phyloP scores from a whole-genome alignment of 2,888 invertebrate genomes.

The Eupelmus urozonus region DNA sequence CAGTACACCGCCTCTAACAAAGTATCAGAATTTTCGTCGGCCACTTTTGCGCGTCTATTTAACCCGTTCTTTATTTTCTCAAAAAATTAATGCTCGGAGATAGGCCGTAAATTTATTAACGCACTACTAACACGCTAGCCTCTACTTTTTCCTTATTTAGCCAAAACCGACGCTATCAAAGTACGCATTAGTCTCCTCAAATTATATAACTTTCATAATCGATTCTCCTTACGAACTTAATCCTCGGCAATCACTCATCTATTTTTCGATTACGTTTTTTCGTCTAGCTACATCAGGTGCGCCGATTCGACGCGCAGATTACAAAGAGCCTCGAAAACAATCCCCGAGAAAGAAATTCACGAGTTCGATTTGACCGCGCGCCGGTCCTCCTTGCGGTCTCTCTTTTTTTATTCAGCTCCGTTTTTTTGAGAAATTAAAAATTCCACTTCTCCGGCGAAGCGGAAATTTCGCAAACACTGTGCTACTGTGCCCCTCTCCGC shows the following conservation, averaged over 20 bases:
- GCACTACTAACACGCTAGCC: too few relatives aligned
- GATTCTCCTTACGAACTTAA: too few relatives aligned
- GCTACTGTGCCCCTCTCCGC: background rate
- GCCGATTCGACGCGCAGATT: too few relatives aligned
- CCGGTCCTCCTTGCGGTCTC: background rate
- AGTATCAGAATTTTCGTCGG: background rate
- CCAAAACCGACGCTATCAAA: too few relatives aligned
- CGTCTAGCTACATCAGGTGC: too few relatives aligned
- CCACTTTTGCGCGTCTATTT: background rate
- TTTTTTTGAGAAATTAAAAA: slow-evolving; percentile 41
- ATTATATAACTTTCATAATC: too few relatives aligned
- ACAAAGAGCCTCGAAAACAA: too few relatives aligned
- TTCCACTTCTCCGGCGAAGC: slow-evolving; percentile 18
- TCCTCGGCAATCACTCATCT: too few relatives aligned
- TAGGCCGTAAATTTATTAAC: background rate
- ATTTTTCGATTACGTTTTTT: too few relatives aligned
- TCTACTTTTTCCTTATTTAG: too few relatives aligned
- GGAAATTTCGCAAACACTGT: slow-evolving; percentile 21
- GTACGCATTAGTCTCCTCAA: too few relatives aligned
- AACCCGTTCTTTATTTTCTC: background rate
- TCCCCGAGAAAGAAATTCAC: too few relatives aligned
- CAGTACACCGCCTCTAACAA: background rate
- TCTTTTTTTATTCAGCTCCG: background rate
- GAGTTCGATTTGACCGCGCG: background rate
- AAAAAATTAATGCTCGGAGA: background rate